phyloP scores from a whole-genome alignment of 2,888 invertebrate genomes.

The Taphrorychus bicolor region DNA sequence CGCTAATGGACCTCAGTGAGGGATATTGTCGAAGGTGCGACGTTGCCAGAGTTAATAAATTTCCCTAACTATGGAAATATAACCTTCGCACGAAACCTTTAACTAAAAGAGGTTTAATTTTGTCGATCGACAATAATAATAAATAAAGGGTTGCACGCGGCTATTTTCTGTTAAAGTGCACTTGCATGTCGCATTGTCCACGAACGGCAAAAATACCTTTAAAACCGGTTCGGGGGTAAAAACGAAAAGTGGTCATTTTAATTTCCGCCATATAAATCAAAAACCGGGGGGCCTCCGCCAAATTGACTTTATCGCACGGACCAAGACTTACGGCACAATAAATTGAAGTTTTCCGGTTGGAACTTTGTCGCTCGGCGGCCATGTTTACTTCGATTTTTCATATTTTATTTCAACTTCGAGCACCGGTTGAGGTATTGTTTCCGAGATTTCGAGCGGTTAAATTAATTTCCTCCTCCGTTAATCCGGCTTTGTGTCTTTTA shows the following conservation, averaged over 20 bases:
- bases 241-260: conserved; percentile 17
- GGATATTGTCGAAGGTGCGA: no score
- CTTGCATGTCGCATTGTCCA: no score
- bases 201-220: not conserved
- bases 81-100: no score
- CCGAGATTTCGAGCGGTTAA: conserved; percentile 12
- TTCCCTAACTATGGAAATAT: no score
- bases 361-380: not conserved
- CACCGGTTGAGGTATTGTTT: conserved; percentile 11
- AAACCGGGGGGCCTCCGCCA: conserved; percentile 4
- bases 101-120: no score
- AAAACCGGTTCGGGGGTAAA: not conserved
- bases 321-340: conserved; percentile 14
- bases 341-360: conserved; percentile 18
- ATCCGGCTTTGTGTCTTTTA: not conserved
- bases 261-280: conserved; percentile 30
- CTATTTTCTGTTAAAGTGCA: no score
- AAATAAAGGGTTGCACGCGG: no score
- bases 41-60: no score
- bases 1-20: no score
- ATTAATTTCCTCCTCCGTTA: conserved; percentile 13
- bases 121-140: no score
- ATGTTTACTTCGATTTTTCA: conserved; percentile 16
- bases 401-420: conserved; percentile 22
- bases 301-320: conserved; percentile 27